Conservation (phyloP, 2,113 vertebrate species). For the Xyrauchen texanus region DNA sequence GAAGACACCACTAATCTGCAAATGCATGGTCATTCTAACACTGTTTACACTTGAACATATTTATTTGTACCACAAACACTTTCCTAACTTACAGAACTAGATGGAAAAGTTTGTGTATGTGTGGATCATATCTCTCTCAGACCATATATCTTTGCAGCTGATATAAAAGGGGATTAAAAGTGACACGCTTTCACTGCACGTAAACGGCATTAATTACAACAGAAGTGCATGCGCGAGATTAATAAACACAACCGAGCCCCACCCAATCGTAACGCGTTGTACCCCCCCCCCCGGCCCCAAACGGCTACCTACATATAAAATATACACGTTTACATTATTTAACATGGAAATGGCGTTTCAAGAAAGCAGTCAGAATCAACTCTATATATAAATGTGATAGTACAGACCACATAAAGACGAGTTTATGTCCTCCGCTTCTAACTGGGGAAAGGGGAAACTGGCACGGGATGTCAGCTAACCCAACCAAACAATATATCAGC, state of each 20-base stretch:
- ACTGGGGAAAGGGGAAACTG: neutral
- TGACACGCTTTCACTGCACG: neutral
- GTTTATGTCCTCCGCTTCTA: neutral
- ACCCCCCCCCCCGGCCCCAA: neutral
- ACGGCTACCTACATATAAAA: neutral
- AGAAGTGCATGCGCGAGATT: conserved; percentile 6
- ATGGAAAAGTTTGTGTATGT: too few species aligned
- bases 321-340: neutral
- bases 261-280: conserved; percentile 3
- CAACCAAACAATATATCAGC: neutral
- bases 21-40: neutral
- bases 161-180: neutral
- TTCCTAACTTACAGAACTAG: neutral
- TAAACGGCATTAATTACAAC: neutral
- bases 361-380: neutral
- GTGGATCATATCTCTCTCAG: neutral
- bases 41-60: neutral
- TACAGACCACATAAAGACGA: neutral
- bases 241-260: conserved; percentile 35
- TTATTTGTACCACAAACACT: neutral
- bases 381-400: neutral
- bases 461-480: neutral
- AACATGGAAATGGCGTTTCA: neutral
- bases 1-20: too few species aligned
- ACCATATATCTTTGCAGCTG: neutral